These are phyloP conservation scores for Drosophila lacicola DNA, from an alignment of 2,888 invertebrate species.

Conservation along the genomic window DNA sequence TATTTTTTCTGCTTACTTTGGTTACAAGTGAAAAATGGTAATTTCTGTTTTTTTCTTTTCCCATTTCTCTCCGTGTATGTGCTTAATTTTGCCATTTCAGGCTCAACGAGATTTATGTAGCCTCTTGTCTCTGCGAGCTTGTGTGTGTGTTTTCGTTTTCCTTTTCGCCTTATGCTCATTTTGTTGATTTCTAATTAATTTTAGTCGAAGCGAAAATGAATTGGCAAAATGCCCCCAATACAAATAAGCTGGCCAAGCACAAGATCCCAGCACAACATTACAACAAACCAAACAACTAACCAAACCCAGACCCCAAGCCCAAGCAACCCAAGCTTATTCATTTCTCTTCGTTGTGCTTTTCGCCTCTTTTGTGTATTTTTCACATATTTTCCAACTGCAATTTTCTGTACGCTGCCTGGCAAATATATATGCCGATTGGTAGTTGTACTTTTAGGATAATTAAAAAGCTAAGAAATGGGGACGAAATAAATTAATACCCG, in stretches of 20 bases:
- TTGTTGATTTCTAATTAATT: slow-evolving; percentile 77
- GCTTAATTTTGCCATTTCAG: slow-evolving; percentile 29
- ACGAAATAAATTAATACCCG: neutral
- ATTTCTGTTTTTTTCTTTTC: slow-evolving; percentile 5
- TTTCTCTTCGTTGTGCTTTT: slow-evolving; percentile 5
- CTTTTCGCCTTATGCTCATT: slow-evolving; percentile 57
- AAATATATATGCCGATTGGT: slow-evolving; percentile 49
- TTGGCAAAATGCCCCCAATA: slow-evolving; percentile 67
- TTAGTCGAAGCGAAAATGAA: slow-evolving; percentile 71
- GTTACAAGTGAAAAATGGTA: slow-evolving; percentile 25
- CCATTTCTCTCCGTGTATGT: slow-evolving; percentile 21
- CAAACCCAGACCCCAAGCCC: neutral
- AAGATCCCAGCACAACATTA: slow-evolving; percentile 18
- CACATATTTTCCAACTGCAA: slow-evolving; percentile 39
- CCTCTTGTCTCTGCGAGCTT: slow-evolving; percentile 1
- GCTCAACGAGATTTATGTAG: slow-evolving; percentile 58
- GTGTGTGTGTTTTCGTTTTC: slow-evolving; percentile 18
- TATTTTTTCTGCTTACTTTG: slow-evolving; percentile 6
- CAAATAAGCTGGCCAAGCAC: slow-evolving; percentile 34
- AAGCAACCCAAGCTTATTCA: neutral
- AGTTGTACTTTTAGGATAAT: slow-evolving; percentile 50
- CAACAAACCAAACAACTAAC: slow-evolving; percentile 16
- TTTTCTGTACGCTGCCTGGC: slow-evolving; percentile 8
- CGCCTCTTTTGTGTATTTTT: slow-evolving; percentile 12
- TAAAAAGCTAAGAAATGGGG: slow-evolving; percentile 25